Evolutionary conservation across 2,888 invertebrate species (phyloP).

Genomic region (Drosophila maculinotata): DNA sequence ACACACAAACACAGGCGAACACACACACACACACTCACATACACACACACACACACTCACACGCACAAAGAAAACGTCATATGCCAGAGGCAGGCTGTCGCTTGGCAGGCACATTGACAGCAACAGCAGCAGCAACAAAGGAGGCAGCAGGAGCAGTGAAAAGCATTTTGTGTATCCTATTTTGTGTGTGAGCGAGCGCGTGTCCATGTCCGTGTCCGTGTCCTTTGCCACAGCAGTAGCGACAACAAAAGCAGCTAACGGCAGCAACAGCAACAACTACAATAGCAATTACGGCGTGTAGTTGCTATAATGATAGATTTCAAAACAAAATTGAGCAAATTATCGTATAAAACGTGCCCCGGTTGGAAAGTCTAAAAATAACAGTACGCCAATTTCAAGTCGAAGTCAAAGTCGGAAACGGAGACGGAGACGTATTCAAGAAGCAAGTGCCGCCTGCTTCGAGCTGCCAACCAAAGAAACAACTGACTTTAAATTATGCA

Average conservation of each 20-base stretch:
- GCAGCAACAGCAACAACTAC: constrained; percentile 30
- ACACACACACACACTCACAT: constrained; percentile 24
- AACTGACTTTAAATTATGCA: constrained; percentile 75
- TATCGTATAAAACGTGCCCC: constrained; percentile 66
- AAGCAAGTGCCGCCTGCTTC: constrained; percentile 45
- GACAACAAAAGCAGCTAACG: constrained; percentile 28
- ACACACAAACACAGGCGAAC: constrained; percentile 27
- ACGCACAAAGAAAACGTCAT: constrained; percentile 70
- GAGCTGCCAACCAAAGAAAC: constrained; percentile 7
- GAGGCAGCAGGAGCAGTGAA: constrained; percentile 45
- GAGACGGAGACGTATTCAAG: constrained; percentile 27
- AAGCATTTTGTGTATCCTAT: constrained; percentile 79
- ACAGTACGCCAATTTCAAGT: constrained; percentile 11
- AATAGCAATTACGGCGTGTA: constrained; percentile 62
- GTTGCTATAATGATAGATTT: constrained; percentile 76
- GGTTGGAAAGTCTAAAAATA: constrained; percentile 69
- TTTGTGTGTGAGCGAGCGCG: constrained; percentile 66
- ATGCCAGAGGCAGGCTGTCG: constrained; percentile 75
- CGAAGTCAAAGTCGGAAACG: no score
- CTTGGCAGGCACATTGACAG: constrained; percentile 63
- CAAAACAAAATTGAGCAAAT: constrained; percentile 77
- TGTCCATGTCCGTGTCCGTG: constrained; percentile 41
- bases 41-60: constrained; percentile 24
- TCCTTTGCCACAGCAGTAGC: constrained; percentile 30
- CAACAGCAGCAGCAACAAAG: constrained; percentile 52